Evolutionary conservation across 1,140 invertebrate species (phyloP).

Genomic region (Heliothis subflexa): DNA sequence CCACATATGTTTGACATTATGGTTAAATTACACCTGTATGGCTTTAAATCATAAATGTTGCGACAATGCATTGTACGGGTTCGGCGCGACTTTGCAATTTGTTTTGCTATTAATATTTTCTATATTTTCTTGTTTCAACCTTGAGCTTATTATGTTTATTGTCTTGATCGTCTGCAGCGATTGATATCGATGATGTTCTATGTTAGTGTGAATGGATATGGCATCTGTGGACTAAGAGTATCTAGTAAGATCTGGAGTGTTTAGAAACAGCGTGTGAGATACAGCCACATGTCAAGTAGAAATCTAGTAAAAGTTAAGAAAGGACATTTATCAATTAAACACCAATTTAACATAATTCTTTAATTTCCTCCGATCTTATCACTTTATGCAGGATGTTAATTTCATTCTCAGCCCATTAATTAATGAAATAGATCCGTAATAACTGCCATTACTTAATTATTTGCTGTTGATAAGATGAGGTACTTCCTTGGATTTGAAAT

Average conservation of each 20-base stretch:
- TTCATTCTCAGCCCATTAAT: background rate
- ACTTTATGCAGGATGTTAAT: background rate
- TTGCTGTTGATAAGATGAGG: background rate
- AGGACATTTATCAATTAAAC: background rate
- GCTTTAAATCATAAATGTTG: conserved; percentile 60
- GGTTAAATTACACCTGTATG: conserved; percentile 68
- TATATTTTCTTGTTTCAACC: conserved; percentile 56
- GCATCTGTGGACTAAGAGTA: background rate
- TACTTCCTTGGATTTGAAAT: background rate
- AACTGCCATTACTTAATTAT: background rate
- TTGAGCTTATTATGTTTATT: conserved; percentile 62
- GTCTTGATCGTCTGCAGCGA: conserved; percentile 53
- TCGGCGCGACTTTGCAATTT: conserved; percentile 60
- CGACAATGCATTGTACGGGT: conserved; percentile 57
- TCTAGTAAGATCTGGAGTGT: no score
- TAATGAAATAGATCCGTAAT: conserved; percentile 1
- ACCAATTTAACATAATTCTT: background rate
- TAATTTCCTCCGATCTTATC: conserved; percentile 5
- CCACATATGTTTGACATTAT: conserved; percentile 62
- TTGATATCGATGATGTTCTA: conserved; percentile 39
- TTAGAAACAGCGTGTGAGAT: no score
- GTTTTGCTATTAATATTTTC: conserved; percentile 53
- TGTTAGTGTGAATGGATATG: conserved; percentile 23
- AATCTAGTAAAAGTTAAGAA: background rate
- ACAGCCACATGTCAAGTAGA: no score